Conservation (phyloP, 2,888 invertebrate species). For the Microctonus brassicae region DNA sequence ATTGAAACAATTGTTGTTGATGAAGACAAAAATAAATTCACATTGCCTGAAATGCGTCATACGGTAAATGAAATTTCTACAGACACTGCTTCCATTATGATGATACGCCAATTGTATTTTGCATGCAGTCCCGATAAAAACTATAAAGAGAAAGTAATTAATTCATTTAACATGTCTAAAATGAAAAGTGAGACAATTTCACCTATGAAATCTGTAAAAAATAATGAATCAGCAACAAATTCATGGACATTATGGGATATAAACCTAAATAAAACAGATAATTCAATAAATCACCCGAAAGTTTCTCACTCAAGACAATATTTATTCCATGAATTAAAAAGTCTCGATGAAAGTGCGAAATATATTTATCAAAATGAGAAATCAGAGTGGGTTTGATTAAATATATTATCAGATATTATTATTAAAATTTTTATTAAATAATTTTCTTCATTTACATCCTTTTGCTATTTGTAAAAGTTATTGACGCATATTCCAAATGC, state of each 20-base stretch:
- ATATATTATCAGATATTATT: not conserved
- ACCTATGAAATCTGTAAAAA: not conserved
- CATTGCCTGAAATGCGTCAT: not conserved
- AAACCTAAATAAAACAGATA: not conserved
- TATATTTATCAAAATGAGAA: constrained; percentile 45
- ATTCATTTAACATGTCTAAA: not conserved
- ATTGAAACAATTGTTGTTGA: not conserved
- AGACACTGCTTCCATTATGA: not conserved
- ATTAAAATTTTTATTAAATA: not conserved
- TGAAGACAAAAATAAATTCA: not conserved
- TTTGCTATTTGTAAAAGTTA: not conserved
- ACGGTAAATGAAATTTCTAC: not conserved
- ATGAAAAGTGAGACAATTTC: not conserved
- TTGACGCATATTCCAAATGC: constrained; percentile 3
- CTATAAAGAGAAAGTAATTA: not conserved
- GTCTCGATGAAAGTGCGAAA: constrained; percentile 37
- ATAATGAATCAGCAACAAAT: not conserved
- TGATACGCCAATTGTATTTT: not conserved
- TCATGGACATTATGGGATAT: not conserved
- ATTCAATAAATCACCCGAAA: not conserved
- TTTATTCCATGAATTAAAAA: not conserved
- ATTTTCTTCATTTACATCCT: not conserved
- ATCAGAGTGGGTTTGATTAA: constrained; percentile 45
- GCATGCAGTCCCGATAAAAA: not conserved
- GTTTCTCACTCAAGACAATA: not conserved